Base-by-base conservation (phyloP, 2,888 invertebrate species). In the Andrena fulva region DNA sequence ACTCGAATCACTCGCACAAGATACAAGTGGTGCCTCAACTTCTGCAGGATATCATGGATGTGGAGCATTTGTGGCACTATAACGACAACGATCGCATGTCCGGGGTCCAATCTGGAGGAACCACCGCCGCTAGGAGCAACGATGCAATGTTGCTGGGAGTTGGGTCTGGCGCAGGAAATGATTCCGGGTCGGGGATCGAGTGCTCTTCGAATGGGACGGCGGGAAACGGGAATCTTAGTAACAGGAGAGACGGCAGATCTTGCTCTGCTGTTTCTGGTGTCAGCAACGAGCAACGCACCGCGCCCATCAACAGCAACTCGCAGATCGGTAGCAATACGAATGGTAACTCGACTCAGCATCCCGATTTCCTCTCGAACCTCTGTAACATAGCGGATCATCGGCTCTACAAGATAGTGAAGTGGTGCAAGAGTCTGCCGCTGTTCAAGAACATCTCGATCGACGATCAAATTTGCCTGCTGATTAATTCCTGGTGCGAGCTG, bases 381-480 rank as follows among this genome's bases (percentile, higher is more conserved):
- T 98, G 98, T 95, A 97, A 98, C 93, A 98, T 98, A 82, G 99
- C 99, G 63, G 99, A 99, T 94, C 98, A 99, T 94, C 95, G 99
- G 66, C 96, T 99, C 24, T 99, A 99, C 94, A 98, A 99, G 95
- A 98, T 99, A 89, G 99, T 99, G 84, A 98, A 99, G 93, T 99
- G 99, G 99, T 99, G 99, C 95, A 98, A 99, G 94, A 99, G 98
- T 94, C 95, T 99, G 93, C 99, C 99, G 20, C 96, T 99, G 33
- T 99, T 99, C 94, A 98, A 99, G 94, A 98, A 98, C 94, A 99
- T 99, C 90, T 98, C 98, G 91, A 99, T 99, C 94, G 99, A 99
- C 95, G 99, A 99, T 95, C 99, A 99, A 95, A 99, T 99, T 91
- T 97, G 98, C 92, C 95, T 99, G 92, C 96, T 99, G 88, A 99